A percentile compares a stretch with the other conserved stretches of the same genome.
Conservation (phyloP, 1,140 invertebrate genomes). For the Olivierus martensii region DNA sequence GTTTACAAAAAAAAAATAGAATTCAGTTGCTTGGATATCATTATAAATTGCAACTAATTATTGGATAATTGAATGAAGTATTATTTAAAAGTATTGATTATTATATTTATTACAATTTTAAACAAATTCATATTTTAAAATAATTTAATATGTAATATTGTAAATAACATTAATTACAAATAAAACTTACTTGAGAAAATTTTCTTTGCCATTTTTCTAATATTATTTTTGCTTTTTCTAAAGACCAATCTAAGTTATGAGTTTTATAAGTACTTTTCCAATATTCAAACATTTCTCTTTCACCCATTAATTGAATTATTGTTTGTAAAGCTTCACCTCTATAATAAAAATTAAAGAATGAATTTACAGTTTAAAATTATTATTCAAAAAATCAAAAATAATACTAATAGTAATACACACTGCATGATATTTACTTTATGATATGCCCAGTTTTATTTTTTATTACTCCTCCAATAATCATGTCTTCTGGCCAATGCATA, state of each 20-base stretch:
- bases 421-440: conserved; percentile 38
- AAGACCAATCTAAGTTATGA: conserved; percentile 80
- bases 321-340: conserved; percentile 87
- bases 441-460: conserved; percentile 84
- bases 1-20: too few species aligned
- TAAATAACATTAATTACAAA: too few species aligned
- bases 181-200: conserved; percentile 50
- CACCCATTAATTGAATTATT: conserved; percentile 92
- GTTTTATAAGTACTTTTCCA: conserved; percentile 70
- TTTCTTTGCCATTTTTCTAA: conserved; percentile 88
- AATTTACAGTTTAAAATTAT: too few species aligned
- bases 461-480: conserved; percentile 78
- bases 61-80: too few species aligned
- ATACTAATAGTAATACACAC: background rate
- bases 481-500: conserved; percentile 97
- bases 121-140: too few species aligned
- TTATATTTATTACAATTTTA: too few species aligned
- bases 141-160: too few species aligned
- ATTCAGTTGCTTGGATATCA: too few species aligned
- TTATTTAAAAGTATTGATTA: too few species aligned
- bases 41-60: too few species aligned
- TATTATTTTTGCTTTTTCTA: conserved; percentile 78
- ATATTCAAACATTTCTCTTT: conserved; percentile 78
- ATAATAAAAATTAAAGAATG: background rate
- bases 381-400: background rate